Base-by-base conservation (phyloP, 2,797 vertebrate species). In the Coregonus ussuriensis region DNA sequence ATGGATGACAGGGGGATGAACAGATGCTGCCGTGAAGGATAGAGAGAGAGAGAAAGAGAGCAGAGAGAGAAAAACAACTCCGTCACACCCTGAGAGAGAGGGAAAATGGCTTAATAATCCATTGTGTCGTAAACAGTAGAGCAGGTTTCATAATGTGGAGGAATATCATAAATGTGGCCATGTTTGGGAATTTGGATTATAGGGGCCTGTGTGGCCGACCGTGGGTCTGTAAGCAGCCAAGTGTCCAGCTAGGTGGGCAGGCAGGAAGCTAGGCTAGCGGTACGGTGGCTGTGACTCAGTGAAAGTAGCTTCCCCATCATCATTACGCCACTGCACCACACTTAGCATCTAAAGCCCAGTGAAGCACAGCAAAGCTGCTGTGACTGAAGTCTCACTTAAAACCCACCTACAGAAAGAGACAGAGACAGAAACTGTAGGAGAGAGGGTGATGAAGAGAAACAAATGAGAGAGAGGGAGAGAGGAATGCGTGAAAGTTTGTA, bases 41-140 rank as follows among this genome's bases (percentile, higher is more conserved):
- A n/a, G 70, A 51, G 33, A 35, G 68, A 70, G 68, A 70, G 14
- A n/a, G 33, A 70, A 13, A 4, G 9, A 62, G 73, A 73, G 80
- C 41, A 47, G 41, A 47, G 9, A 11, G 41, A 47, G 41, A 47
- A 11, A 11, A 47, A 47, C 41, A 47, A 47, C 41, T 47, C 9
- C 13, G 9, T 47, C 41, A 47, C 41, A 83, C 83, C 85, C 79
- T 0, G 76, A 82, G 18, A 85, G 82, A 80, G 77, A 77, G 73
- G 86, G 83, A 78, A 47, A 47, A 75, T 73, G 81, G 82, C 86
- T 89, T 90, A 85, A 90, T 91, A 89, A 86, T 80, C 74, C 21
- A 1, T 0, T 65, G 9, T 78, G 77, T 89, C 77, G 84, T 83
- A 78, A 85, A 85, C 51, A 33, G 52, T 51, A 82, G 80, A 84